Conservation (phyloP, 2,113 vertebrate species). For the Periophthalmus modestus region DNA sequence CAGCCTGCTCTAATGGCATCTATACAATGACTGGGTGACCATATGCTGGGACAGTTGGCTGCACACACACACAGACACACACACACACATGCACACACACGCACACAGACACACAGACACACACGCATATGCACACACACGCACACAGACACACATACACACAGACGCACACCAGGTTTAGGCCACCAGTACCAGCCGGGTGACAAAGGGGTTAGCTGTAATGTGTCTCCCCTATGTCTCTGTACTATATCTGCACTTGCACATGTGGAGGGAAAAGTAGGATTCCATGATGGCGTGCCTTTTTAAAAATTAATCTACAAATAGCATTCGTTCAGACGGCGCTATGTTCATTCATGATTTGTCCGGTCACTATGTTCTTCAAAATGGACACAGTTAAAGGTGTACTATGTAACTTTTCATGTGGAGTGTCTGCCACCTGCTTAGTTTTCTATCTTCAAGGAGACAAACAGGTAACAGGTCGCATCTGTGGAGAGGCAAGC, state of each 20-base stretch:
- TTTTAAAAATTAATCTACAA: background rate
- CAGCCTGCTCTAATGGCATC: constrained; percentile 59
- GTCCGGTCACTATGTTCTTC: background rate
- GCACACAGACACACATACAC: background rate
- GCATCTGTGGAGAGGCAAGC: too few relatives aligned
- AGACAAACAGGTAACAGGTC: too few relatives aligned
- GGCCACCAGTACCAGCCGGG: constrained; percentile 45
- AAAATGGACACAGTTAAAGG: background rate
- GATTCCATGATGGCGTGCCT: background rate
- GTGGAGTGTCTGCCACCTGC: too few relatives aligned
- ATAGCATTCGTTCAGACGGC: background rate
- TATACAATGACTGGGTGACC: constrained; percentile 57
- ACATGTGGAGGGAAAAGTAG: background rate
- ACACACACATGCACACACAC: background rate
- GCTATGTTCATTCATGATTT: background rate
- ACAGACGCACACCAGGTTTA: constrained; percentile 1
- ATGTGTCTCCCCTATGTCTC: constrained; percentile 35
- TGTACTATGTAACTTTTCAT: too few relatives aligned
- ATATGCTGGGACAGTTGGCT: constrained; percentile 71
- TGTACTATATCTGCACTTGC: constrained; percentile 6
- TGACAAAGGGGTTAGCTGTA: constrained; percentile 46
- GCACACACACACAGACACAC: constrained; percentile 2
- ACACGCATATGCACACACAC: constrained; percentile 5
- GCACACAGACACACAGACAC: background rate
- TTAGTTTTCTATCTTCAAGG: too few relatives aligned